Evolutionary conservation across 1,140 invertebrate species (phyloP), one percentile per base, ranked within the genome.

Genomic region (Ips nitidus): DNA sequence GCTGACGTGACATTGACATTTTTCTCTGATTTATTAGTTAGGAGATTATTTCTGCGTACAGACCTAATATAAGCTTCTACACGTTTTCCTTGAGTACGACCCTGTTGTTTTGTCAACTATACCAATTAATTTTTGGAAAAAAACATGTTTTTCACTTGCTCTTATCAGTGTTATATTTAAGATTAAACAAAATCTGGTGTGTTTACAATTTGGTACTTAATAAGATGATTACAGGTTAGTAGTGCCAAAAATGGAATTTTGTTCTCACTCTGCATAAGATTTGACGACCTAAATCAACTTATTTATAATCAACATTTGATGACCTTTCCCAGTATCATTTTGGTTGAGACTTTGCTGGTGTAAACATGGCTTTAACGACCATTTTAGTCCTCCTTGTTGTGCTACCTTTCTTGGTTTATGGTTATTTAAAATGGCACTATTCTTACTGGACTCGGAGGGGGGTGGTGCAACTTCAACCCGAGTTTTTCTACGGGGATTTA

Each of bases 401-500:
- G 53, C 22, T 22, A 6, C 22, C 6, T 6, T 6, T 55, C 53
- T 50, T 50, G 22, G 2, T 55, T 55, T 55, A 6, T 55, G 6
- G 22, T 55, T 79, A 74, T 66, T 75, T 69, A 41, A 76, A 74
- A 75, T 66, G 73, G 41, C 52, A 59, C 3, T 74, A 74, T 59
- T 69, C 64, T 1, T 80, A 80, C 74, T 86, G 83, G 83, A 73
- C 77, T 50, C 76, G 72, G 4, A 75, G 74, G 60, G 80, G 81
- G 1, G 73, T 86, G 0, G 77, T 76, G 1, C 78, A 81, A 4
- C 71, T 82, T 0, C 53, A 74, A 38, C 77, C 79, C 1, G 57
- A 66, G 37, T 75, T 79, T 56, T 76, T 75, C 22, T 80, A 77
- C 61, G 80, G 80, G 42, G 77, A 77, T 65, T 57, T 77, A 41